These are phyloP conservation scores for Tadarida brasiliensis DNA, from an alignment of 2,797 vertebrate genomes.

Conservation along the genomic window DNA sequence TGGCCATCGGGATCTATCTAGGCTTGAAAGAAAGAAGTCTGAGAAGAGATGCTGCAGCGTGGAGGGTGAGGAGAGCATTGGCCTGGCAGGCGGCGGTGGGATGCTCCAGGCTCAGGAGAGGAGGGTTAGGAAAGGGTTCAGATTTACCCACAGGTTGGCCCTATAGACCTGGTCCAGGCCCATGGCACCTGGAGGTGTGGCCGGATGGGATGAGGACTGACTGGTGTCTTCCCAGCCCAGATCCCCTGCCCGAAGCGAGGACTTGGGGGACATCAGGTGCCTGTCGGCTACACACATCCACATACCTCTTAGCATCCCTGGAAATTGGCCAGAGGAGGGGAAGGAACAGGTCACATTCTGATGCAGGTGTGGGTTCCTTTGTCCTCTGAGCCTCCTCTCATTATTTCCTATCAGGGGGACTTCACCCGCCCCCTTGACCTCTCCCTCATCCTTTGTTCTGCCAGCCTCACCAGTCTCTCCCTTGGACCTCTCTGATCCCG, in stretches of 20 bases:
- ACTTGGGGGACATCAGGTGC: neutral
- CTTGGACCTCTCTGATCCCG: neutral
- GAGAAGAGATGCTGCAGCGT: neutral
- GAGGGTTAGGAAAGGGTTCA: neutral
- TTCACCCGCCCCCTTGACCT: neutral
- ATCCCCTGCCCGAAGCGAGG: neutral
- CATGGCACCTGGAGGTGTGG: neutral
- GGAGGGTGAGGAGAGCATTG: neutral
- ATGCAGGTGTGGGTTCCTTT: neutral
- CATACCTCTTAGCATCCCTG: neutral
- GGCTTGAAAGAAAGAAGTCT: neutral
- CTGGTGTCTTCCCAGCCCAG: no score
- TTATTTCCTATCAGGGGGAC: no score
- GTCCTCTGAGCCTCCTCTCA: neutral
- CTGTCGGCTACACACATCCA: neutral
- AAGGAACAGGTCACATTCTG: neutral
- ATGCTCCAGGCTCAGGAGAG: accelerated
- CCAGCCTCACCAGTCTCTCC: neutral
- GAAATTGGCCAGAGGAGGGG: neutral
- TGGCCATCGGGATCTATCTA: neutral
- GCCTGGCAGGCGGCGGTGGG: neutral
- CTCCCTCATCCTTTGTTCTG: neutral
- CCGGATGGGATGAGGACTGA: neutral
- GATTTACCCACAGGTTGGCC: neutral
- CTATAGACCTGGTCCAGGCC: neutral